Conservation (phyloP, 1,140 invertebrate species). For the Leucophenga varia region DNA sequence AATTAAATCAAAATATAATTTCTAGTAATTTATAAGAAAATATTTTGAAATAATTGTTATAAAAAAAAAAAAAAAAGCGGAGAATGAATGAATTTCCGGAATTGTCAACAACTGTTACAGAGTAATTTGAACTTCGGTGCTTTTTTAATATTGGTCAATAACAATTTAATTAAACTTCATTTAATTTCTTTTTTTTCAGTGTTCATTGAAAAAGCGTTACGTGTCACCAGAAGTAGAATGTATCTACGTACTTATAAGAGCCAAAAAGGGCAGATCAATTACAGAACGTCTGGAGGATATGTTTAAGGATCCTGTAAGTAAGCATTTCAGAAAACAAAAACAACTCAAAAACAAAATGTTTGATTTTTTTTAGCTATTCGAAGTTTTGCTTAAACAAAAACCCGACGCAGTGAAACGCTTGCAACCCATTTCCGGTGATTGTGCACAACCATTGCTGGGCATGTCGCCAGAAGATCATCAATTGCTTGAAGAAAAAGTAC, state of each 20-base stretch:
- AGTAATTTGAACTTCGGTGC: too few relatives aligned
- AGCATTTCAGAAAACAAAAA: neutral
- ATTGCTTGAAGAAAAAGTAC: constrained; percentile 56
- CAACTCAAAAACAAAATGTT: neutral
- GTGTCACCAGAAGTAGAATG: constrained; percentile 70
- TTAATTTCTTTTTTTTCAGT: constrained; percentile 46
- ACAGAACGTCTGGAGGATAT: constrained; percentile 67
- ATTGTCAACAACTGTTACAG: too few relatives aligned
- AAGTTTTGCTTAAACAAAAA: constrained; percentile 13
- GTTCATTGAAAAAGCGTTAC: constrained; percentile 79
- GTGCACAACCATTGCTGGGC: constrained; percentile 65
- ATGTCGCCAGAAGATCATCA: constrained; percentile 62
- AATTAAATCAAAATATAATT: too few relatives aligned
- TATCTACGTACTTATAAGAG: constrained; percentile 74
- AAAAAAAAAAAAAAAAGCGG: too few relatives aligned
- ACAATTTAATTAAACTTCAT: neutral
- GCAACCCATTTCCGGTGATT: constrained; percentile 61
- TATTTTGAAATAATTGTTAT: too few relatives aligned
- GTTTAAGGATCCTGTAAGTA: constrained; percentile 58
- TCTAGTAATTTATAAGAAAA: too few relatives aligned
- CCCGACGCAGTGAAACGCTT: constrained; percentile 16
- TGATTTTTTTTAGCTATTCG: constrained; percentile 31
- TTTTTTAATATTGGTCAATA: too few relatives aligned
- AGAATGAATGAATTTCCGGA: too few relatives aligned
- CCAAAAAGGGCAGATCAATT: constrained; percentile 73